These are phyloP conservation scores for Zaprionus lineosus DNA, from an alignment of 2,888 invertebrate species.

Conservation along the genomic window DNA sequence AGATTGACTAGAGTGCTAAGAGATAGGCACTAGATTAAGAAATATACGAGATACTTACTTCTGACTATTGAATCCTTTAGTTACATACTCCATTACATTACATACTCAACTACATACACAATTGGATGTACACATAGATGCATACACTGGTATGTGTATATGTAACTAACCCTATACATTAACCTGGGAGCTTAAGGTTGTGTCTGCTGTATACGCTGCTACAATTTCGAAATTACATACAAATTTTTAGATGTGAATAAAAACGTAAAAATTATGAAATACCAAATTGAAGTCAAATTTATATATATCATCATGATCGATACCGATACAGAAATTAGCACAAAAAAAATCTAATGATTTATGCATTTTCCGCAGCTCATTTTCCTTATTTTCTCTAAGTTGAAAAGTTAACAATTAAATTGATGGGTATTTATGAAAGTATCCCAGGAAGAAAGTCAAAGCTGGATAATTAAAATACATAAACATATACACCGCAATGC, in stretches of 20 bases:
- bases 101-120: conserved; percentile 22
- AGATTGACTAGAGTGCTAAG: conserved; percentile 12
- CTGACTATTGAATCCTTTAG: conserved; percentile 9
- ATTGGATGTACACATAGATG: conserved; percentile 5
- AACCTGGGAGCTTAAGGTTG: conserved; percentile 52
- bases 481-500: conserved; percentile 21
- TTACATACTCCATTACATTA: conserved; percentile 18
- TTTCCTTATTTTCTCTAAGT: conserved; percentile 26
- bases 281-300: background rate
- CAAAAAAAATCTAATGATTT: background rate
- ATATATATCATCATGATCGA: conserved; percentile 9
- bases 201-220: conserved; percentile 51
- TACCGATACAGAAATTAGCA: background rate
- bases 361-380: background rate
- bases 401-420: conserved; percentile 32
- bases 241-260: conserved; percentile 50
- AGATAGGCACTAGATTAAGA: conserved; percentile 9
- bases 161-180: conserved; percentile 35
- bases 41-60: conserved; percentile 5
- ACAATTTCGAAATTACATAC: conserved; percentile 40
- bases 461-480: too few species aligned
- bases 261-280: background rate
- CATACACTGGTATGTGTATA: conserved; percentile 13
- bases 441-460: too few species aligned
- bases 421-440: too few species aligned